phyloP scores from a whole-genome alignment of 2,888 invertebrate species.

The Drosophila barbarae region DNA sequence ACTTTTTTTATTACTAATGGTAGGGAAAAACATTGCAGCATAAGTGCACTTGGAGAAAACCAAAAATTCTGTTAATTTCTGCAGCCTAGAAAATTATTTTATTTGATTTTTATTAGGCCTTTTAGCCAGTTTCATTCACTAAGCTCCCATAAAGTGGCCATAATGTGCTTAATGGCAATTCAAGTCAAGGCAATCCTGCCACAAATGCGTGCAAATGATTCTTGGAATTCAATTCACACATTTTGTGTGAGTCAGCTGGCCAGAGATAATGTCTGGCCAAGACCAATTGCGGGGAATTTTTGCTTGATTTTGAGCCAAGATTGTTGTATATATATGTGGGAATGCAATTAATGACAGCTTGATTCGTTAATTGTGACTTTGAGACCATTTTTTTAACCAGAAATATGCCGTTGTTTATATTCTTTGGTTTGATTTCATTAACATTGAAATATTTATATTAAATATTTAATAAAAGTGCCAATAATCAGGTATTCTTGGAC shows the following conservation, averaged over 20 bases:
- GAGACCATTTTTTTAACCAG: neutral
- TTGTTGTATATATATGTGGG: neutral
- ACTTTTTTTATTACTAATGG: neutral
- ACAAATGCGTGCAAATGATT: conserved; percentile 7
- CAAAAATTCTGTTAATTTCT: neutral
- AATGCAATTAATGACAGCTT: conserved; percentile 2
- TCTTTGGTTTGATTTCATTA: too few species aligned
- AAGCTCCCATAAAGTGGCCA: neutral
- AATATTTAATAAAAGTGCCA: too few species aligned
- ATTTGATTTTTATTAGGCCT: neutral
- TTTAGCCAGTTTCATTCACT: neutral
- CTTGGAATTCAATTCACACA: conserved; percentile 25
- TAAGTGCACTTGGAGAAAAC: neutral
- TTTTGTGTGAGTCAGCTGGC: conserved; percentile 13
- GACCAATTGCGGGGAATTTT: conserved; percentile 9
- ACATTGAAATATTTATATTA: too few species aligned
- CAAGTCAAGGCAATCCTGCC: conserved; percentile 32
- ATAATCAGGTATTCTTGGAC: too few species aligned
- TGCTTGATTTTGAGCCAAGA: conserved; percentile 6
- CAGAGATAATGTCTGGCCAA: conserved; percentile 8
- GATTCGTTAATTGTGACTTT: neutral
- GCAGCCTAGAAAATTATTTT: too few species aligned
- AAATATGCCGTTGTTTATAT: neutral
- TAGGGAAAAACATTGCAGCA: neutral
- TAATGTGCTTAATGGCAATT: conserved; percentile 20